These are phyloP conservation scores for Hymenochirus boettgeri DNA, from an alignment of 2,113 vertebrate species.

Conservation along the genomic window DNA sequence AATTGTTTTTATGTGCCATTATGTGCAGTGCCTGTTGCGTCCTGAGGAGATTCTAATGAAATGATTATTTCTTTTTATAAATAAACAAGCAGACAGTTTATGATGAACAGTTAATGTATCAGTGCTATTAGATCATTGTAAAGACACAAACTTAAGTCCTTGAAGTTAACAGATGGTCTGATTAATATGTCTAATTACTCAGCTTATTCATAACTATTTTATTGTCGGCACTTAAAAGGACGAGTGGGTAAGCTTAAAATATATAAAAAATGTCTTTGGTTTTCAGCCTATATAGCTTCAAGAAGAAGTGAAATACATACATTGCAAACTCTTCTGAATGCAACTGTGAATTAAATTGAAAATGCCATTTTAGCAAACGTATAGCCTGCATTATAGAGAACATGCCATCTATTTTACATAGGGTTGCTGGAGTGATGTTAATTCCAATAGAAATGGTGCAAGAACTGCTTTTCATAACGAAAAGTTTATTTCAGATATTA, in stretches of 20 bases:
- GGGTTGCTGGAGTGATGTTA: too few species aligned
- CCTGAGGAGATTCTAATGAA: constrained; percentile 7
- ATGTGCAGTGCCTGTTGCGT: too few species aligned
- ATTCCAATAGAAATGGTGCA: too few species aligned
- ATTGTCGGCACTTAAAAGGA: constrained; percentile 26
- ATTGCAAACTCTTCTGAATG: constrained; percentile 1
- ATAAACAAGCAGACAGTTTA: constrained; percentile 24
- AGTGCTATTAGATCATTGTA: constrained; percentile 35
- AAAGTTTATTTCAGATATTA: too few species aligned
- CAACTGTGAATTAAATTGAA: constrained; percentile 18
- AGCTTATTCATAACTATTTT: constrained; percentile 28
- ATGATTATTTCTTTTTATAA: constrained; percentile 8
- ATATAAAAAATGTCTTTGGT: too few species aligned
- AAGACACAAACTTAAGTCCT: constrained; percentile 36
- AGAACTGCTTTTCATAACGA: too few species aligned
- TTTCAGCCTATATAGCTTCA: neutral
- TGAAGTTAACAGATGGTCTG: constrained; percentile 24
- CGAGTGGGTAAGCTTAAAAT: constrained; percentile 17
- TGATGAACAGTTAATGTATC: constrained; percentile 23
- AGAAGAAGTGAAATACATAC: neutral
- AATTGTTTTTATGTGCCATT: too few species aligned
- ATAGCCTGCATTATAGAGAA: too few species aligned
- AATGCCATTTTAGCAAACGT: too few species aligned
- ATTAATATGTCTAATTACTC: constrained; percentile 41
- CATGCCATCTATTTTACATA: too few species aligned